These are phyloP conservation scores for Peromyscus attwateri DNA, from an alignment of 2,797 vertebrate species.

Conservation along the genomic window DNA sequence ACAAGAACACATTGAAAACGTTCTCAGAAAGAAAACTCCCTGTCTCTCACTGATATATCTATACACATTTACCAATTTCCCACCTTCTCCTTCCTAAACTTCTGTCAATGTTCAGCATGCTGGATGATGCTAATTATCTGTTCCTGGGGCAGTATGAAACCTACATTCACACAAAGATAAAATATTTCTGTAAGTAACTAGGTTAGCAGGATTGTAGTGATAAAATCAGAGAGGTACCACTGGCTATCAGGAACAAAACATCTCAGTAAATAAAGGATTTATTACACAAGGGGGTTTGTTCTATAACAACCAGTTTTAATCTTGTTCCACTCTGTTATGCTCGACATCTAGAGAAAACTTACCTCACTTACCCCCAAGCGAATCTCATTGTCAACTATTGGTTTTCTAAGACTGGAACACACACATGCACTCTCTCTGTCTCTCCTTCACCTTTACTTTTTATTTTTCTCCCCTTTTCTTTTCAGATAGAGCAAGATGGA, in stretches of 20 bases:
- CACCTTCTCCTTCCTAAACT: slow-evolving; percentile 5
- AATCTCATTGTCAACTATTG: slow-evolving; percentile 40
- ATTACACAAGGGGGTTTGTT: neutral
- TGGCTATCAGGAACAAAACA: slow-evolving; percentile 38
- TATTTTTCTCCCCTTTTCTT: neutral
- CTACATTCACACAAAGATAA: neutral
- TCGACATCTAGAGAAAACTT: neutral
- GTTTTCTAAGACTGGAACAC: neutral
- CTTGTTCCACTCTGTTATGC: neutral
- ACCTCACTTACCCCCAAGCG: neutral
- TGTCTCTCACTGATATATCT: neutral
- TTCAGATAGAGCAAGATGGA: neutral
- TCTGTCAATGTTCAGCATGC: neutral
- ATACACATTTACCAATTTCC: neutral
- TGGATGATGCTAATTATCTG: neutral
- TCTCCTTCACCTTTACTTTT: neutral
- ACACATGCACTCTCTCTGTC: neutral
- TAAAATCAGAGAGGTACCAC: neutral
- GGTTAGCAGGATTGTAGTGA: slow-evolving; percentile 8
- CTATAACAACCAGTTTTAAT: slow-evolving; percentile 13
- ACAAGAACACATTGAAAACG: neutral
- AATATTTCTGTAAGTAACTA: neutral
- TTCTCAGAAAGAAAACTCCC: neutral
- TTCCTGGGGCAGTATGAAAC: neutral
- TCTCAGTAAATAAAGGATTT: neutral